These are phyloP conservation scores for Grapholita molesta DNA, from an alignment of 1,140 invertebrate species.

Conservation along the genomic window DNA sequence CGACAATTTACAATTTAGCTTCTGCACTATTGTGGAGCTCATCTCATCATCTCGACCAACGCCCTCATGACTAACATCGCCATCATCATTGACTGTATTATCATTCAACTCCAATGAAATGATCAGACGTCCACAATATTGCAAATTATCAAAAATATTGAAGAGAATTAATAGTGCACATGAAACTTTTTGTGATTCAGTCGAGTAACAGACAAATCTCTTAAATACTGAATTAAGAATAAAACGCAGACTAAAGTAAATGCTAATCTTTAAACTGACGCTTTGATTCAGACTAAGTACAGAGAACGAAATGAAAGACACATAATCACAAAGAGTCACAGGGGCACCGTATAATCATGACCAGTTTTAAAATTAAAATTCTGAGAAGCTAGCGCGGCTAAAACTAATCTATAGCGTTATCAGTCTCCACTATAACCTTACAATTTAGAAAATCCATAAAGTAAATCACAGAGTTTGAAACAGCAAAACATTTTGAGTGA, in stretches of 20 bases:
- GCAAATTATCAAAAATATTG: slow-evolving; percentile 71
- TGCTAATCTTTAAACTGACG: neutral
- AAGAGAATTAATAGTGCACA: slow-evolving; percentile 42
- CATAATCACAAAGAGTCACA: neutral
- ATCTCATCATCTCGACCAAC: slow-evolving; percentile 2
- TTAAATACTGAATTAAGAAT: neutral
- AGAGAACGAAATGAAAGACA: neutral
- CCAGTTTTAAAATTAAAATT: slow-evolving; percentile 71
- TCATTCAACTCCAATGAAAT: slow-evolving; percentile 5
- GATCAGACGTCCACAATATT: slow-evolving; percentile 53
- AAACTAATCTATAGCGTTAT: slow-evolving; percentile 76
- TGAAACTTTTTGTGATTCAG: neutral
- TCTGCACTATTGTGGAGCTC: slow-evolving; percentile 42
- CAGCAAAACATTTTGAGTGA: slow-evolving; percentile 69
- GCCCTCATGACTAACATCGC: neutral
- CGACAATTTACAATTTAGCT: slow-evolving; percentile 24
- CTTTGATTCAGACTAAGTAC: neutral
- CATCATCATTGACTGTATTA: neutral
- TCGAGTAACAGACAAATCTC: neutral
- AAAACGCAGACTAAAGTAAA: neutral
- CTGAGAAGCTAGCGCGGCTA: slow-evolving; percentile 76
- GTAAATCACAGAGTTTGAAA: slow-evolving; percentile 76
- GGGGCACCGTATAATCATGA: slow-evolving; percentile 42
- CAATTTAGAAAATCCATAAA: slow-evolving; percentile 76
- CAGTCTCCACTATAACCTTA: slow-evolving; percentile 77